Percentiles rank a stretch among this genome's conserved stretches.
These are phyloP conservation scores for Pyrrhosoma nymphula DNA, from an alignment of 2,888 invertebrate genomes.

Conservation along the genomic window DNA sequence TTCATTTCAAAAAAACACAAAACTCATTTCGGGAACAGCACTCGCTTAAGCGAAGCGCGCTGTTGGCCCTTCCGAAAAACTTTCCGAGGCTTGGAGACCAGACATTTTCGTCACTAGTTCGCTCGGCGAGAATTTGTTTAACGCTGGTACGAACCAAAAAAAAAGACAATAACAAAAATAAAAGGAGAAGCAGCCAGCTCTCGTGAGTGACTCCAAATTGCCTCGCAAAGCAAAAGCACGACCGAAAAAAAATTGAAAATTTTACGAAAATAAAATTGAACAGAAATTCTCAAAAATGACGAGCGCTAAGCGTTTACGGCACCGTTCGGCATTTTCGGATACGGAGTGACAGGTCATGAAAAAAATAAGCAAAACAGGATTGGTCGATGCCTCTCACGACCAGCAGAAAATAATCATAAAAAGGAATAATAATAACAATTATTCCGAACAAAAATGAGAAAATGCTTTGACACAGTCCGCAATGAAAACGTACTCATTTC, in stretches of 20 bases:
- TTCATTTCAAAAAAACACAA: neutral
- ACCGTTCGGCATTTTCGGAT: neutral
- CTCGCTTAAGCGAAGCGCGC: slow-evolving; percentile 37
- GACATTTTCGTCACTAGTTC: neutral
- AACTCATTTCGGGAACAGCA: slow-evolving; percentile 11
- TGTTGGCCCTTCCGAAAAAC: neutral
- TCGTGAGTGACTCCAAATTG: neutral
- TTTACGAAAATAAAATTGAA: neutral
- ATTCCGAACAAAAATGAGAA: neutral
- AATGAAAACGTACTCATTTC: slow-evolving; percentile 53
- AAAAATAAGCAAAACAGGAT: neutral
- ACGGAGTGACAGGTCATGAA: neutral
- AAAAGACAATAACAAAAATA: neutral
- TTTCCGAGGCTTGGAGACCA: neutral
- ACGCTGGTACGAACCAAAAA: neutral
- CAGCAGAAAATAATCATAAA: neutral
- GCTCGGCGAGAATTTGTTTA: neutral
- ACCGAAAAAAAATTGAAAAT: neutral
- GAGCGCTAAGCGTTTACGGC: neutral
- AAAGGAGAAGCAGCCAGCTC: neutral
- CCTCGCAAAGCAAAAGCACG: neutral
- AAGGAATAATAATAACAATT: neutral
- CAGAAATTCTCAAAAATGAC: neutral
- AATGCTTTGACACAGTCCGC: neutral
- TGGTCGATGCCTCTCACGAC: neutral